Base-by-base conservation (phyloP, 2,113 vertebrate genomes). In the Centropus bengalensis region DNA sequence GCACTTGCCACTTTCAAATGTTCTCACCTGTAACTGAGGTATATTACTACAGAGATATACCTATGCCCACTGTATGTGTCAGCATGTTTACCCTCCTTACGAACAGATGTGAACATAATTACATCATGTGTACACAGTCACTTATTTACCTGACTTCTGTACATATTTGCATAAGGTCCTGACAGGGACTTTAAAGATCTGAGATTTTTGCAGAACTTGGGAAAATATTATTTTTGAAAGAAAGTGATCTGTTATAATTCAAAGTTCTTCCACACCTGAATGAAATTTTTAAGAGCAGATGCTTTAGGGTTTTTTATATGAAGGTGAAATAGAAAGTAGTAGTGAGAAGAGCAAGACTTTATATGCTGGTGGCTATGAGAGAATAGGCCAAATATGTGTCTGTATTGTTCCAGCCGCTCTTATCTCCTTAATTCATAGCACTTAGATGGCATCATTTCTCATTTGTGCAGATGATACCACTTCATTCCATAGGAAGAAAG, bases 21-120 rank as follows among this genome's bases (percentile, higher is more conserved):
- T 77, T 78, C 26, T 88, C 59, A n/a, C 63, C 30, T 80, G 2
- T 64, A 89, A 59, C 32, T 62, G 38, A 73, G 36, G 6, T 79
- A 13, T 33, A 30, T 88, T 77, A 30, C 44, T 78, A 44, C 69
- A 55, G 62, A 87, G 62, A 17, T 30, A 30, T 2, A 40, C 19
- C 8, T 36, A 8, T 80, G 71, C 38, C 38, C 19, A 23, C 52
- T 69, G 1, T 26, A 24, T 63, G n/a, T 36, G 10, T 94, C 80
- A 91, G 88, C 70, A 36, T 77, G 63, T 95, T 89, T 86, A 40
- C 67, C 23, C 38, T 64, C 71, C 82, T 58, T 74, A 52, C 15
- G 63, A 91, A 78, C 81, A 89, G 78, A 89, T 93, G 82, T 63
- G 67, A 66, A 63, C 38, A 20, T 76, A 94, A 86, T 86, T 83